Evolutionary conservation across 1,140 invertebrate genomes (phyloP), one percentile per base, ranked within the genome.

Genomic region (Pemphigus obesinymphae): DNA sequence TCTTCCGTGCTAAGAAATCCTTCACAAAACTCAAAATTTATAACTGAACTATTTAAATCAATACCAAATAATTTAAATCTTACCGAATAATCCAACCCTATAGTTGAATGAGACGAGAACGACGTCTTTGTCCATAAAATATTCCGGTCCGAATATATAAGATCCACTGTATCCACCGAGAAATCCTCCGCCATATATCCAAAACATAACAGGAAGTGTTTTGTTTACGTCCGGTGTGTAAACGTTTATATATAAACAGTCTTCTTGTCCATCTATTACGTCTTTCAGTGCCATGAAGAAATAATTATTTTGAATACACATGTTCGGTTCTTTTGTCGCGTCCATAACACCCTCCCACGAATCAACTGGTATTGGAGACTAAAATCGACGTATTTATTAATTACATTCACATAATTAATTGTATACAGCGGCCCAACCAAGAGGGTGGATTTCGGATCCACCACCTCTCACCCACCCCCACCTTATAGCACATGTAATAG

Each of bases 41-140:
- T 7, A 6, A 13, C 40, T n/a, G 8, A 53, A 53, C 17, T 31
- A 48, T 6, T 58, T 1, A 58, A 26, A 26, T 58, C 3, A 11
- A 55, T 23, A 55, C n/a, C 11, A 5, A n/a, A n/a, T 45, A 11
- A 31, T 17, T 5, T 17, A 43, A 34, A 73, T 29, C 68, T 85
- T 84, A 90, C 90, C 90, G 17, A 90, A 85, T 26, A 87, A 82
- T 86, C 90, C 90, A 80, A 93, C 89, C 87, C 95, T 90, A 85
- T 94, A 96, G 86, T 96, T 96, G 1, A 92, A 88, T 0, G 92
- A 92, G 3, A 96, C 92, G 0, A 95, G 88, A 11, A 96, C 86
- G 3, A 95, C 88, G 82, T 95, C 91, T 75, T 90, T 88, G 73
- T 94, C 92, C 1, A 95, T 87, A 1, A 96, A 86, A 83, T 91